Evolutionary conservation across 2,797 vertebrate genomes (phyloP).

Genomic region (Leptoclinus maculatus): DNA sequence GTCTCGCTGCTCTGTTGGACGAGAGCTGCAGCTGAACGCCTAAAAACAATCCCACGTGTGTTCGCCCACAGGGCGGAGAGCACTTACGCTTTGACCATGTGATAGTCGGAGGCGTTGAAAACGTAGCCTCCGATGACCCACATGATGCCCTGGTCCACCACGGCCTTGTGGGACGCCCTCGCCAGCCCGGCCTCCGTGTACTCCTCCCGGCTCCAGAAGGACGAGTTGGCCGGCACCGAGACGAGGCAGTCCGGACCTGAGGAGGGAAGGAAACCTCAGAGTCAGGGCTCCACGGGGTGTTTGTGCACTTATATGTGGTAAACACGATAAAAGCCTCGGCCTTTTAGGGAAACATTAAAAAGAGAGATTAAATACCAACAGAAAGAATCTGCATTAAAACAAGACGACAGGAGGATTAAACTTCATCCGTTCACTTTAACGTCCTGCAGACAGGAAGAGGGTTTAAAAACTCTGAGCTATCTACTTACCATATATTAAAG

Average conservation of each 20-base stretch:
- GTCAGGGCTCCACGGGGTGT: conserved; percentile 4
- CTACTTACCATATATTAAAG: background rate
- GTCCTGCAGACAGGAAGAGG: background rate
- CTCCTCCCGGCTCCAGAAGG: conserved; percentile 92
- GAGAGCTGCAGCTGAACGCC: background rate
- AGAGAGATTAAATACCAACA: background rate
- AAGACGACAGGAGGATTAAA: background rate
- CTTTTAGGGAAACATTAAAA: background rate
- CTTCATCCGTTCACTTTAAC: conserved; percentile 22
- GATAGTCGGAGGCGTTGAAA: conserved; percentile 95
- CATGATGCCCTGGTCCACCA: conserved; percentile 91
- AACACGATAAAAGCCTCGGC: background rate
- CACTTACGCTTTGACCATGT: conserved; percentile 96
- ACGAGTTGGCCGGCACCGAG: conserved; percentile 90
- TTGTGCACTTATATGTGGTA: background rate
- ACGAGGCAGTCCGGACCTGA: conserved; percentile 93
- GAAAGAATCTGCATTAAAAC: conserved; percentile 5
- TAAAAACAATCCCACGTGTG: background rate
- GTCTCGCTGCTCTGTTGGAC: conserved; percentile 6
- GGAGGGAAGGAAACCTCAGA: conserved; percentile 7
- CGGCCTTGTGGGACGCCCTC: conserved; percentile 93
- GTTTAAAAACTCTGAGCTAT: background rate
- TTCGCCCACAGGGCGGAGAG: background rate
- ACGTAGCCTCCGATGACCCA: conserved; percentile 97
- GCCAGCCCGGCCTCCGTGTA: conserved; percentile 84